Conservation (phyloP, 2,113 vertebrate species). For the Pagrus major region DNA sequence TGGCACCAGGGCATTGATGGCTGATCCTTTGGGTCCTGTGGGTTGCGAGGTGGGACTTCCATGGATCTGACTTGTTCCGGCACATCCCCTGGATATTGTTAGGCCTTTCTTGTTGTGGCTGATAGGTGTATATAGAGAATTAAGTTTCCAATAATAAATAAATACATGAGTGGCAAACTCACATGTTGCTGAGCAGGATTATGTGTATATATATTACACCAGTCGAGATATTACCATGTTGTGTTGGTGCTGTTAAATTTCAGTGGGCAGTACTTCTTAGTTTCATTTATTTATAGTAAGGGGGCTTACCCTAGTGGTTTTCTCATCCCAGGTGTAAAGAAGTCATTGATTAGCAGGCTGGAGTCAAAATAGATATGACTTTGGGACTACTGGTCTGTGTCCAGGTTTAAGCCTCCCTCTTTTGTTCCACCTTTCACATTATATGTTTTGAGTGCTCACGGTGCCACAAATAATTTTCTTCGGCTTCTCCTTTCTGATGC, state of each 20-base stretch:
- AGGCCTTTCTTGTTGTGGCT: too few species aligned
- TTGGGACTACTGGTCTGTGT: not conserved
- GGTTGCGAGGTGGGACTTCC: too few species aligned
- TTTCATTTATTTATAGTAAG: too few species aligned
- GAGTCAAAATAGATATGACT: not conserved
- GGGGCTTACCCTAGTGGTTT: not conserved
- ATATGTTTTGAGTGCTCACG: not conserved
- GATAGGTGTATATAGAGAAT: not conserved
- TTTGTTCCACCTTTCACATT: not conserved
- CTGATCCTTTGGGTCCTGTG: too few species aligned
- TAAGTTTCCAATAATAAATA: not conserved
- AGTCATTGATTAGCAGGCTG: not conserved
- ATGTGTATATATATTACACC: not conserved
- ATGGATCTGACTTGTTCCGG: too few species aligned
- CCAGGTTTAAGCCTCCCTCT: not conserved
- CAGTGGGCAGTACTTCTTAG: too few species aligned
- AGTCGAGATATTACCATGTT: not conserved
- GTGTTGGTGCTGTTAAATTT: not conserved
- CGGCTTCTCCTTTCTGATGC: too few species aligned
- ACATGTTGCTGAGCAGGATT: not conserved
- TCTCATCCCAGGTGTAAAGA: not conserved
- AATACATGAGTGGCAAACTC: not conserved
- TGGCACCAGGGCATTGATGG: too few species aligned
- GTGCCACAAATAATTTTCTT: not conserved
- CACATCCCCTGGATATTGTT: too few species aligned